Evolutionary conservation across 2,797 vertebrate species (phyloP).

Genomic region (Telmatherina bonti): DNA sequence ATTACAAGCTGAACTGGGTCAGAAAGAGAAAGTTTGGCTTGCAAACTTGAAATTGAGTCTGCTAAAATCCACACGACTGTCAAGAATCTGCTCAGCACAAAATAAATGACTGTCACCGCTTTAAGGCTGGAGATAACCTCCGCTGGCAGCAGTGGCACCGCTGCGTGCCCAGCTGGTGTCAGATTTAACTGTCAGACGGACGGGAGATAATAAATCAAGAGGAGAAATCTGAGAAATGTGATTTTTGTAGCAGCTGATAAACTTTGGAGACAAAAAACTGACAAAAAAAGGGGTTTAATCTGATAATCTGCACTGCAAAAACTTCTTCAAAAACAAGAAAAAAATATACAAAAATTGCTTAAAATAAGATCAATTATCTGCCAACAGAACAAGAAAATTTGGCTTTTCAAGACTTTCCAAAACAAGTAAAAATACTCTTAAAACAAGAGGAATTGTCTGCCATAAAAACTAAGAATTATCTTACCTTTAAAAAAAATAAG

Average conservation of each 20-base stretch:
- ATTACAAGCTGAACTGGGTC: neutral
- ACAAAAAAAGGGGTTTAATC: too few relatives aligned
- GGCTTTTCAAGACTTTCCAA: too few relatives aligned
- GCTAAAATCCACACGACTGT: constrained; percentile 23
- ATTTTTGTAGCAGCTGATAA: neutral
- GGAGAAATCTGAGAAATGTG: constrained; percentile 9
- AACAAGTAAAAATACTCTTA: too few relatives aligned
- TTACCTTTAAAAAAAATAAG: too few relatives aligned
- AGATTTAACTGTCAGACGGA: constrained; percentile 38
- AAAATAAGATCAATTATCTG: too few relatives aligned
- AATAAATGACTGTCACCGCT: constrained; percentile 47
- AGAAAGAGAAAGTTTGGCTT: constrained; percentile 19
- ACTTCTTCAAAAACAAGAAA: too few relatives aligned
- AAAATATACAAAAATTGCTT: too few relatives aligned
- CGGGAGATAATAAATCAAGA: constrained; percentile 30
- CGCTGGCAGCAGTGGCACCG: constrained; percentile 18
- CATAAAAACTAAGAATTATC: too few relatives aligned
- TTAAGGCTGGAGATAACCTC: constrained; percentile 39
- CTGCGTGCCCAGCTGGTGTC: constrained; percentile 15
- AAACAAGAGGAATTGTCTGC: too few relatives aligned
- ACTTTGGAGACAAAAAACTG: too few relatives aligned
- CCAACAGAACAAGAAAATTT: too few relatives aligned
- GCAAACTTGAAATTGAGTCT: constrained; percentile 60
- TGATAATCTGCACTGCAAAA: too few relatives aligned
- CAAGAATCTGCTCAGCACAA: constrained; percentile 17